Conservation (phyloP, 2,113 vertebrate genomes). For the Puntigrus tetrazona region DNA sequence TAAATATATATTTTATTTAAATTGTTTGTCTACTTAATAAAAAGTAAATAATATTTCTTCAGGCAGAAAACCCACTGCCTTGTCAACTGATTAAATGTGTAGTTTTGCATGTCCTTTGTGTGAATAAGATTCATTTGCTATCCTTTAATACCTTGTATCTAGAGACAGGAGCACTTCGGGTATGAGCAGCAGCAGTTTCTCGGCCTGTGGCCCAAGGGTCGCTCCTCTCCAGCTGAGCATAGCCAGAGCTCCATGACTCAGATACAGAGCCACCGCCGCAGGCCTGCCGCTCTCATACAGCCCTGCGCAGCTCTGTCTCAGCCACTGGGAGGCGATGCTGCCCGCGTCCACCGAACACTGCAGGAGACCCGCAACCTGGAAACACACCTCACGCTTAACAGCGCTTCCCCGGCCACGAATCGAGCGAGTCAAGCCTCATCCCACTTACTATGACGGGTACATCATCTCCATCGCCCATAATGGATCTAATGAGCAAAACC, state of each 20-base stretch:
- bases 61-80: too few relatives aligned
- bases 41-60: not conserved
- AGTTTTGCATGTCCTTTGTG: not conserved
- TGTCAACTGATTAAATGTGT: not conserved
- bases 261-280: conserved; percentile 74
- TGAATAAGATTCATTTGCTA: not conserved
- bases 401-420: not conserved
- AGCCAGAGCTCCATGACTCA: conserved; percentile 90
- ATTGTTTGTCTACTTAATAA: too few relatives aligned
- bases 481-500: conserved; percentile 80
- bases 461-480: conserved; percentile 78
- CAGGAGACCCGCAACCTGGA: conserved; percentile 83
- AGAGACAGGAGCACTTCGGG: conserved; percentile 80
- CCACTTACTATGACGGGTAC: conserved; percentile 85
- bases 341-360: conserved; percentile 57
- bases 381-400: conserved; percentile 3
- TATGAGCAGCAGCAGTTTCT: conserved; percentile 81
- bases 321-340: conserved; percentile 75
- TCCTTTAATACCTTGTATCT: conserved; percentile 77
- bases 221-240: conserved; percentile 88
- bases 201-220: conserved; percentile 72
- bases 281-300: conserved; percentile 71
- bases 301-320: conserved; percentile 72
- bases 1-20: too few relatives aligned
- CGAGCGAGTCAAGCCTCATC: too few relatives aligned